phyloP scores from a whole-genome alignment of 2,113 vertebrate genomes.

The rabbit (Oryctolagus cuniculus) region DNA sequence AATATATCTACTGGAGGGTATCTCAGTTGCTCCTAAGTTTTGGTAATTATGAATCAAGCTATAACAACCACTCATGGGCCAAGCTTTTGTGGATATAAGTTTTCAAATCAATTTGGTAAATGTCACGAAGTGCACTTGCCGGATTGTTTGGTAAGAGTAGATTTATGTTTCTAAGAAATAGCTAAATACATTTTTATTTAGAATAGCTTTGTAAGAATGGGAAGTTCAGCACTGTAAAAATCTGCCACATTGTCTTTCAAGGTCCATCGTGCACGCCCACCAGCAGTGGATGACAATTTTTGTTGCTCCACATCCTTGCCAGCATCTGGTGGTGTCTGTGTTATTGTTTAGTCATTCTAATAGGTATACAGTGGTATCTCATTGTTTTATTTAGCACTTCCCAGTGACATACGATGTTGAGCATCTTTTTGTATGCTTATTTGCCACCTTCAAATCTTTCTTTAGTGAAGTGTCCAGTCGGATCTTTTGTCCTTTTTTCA shows the following conservation, averaged over 20 bases:
- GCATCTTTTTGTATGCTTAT: background rate
- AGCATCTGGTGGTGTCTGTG: background rate
- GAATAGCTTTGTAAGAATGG: background rate
- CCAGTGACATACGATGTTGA: background rate
- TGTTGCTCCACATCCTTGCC: background rate
- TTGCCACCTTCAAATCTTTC: background rate
- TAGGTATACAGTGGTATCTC: background rate
- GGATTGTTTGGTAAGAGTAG: background rate
- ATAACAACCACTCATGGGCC: background rate
- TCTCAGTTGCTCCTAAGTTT: background rate
- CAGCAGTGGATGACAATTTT: no score
- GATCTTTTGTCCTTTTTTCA: background rate
- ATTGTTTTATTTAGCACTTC: background rate
- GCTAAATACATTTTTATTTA: background rate
- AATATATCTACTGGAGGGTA: background rate
- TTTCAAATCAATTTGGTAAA: background rate
- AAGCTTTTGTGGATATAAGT: background rate
- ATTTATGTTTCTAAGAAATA: background rate
- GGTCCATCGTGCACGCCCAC: background rate
- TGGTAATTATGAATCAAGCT: background rate
- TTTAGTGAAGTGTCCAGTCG: background rate
- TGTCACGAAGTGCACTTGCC: no score
- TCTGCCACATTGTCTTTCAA: background rate
- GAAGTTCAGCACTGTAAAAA: background rate
- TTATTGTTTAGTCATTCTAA: background rate